Base-by-base conservation (phyloP, 2,797 vertebrate species). In the Sebastes minor region DNA sequence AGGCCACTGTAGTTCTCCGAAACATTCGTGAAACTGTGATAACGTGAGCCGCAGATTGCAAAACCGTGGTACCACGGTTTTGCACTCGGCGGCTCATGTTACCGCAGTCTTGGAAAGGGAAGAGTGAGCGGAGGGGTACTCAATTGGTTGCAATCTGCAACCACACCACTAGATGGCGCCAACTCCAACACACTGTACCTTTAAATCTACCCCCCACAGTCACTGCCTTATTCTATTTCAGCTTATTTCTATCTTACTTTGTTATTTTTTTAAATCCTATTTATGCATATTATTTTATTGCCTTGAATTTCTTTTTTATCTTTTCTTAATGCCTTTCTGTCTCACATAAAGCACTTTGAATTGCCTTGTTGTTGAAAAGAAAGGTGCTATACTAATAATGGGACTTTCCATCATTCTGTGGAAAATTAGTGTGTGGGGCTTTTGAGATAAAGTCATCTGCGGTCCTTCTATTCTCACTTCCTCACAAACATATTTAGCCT, bases 381-480 rank as follows among this genome's bases (percentile, higher is more conserved):
- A 67, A 35, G 4, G 10, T 71, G 12, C 5, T 68, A 5, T 8
- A 8, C 10, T 13, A 75, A 32, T 55, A 65, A 71, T 55, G 85
- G 86, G 83, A 76, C 81, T 87, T 90, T 87, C 86, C 81, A 12
- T 68, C 1, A 42, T 57, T 74, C 79, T 32, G 10, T 3, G 27
- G 64, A 80, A 8, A 12, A 57, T 38, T 20, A 16, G 38, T 16
- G 38, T 59, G 18, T 59, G 76, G 30, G 61, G 18, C 5, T 81
- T 76, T 62, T 86, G 33, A 66, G 25, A 74, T 87, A 0, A 82
- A 76, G 20, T 80, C 63, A 78, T 75, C 25, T 69, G 8, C 18
- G 2, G 6, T 33, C 4, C n/a, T 62, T 74, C 22, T 70, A 11
- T n/a, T 91, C 46, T 86, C 76, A 84, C 81, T 92, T 93, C 87